Percentiles rank a stretch among this genome's conserved stretches.
phyloP scores from a whole-genome alignment of 1,140 invertebrate genomes.

The Spodoptera litura region DNA sequence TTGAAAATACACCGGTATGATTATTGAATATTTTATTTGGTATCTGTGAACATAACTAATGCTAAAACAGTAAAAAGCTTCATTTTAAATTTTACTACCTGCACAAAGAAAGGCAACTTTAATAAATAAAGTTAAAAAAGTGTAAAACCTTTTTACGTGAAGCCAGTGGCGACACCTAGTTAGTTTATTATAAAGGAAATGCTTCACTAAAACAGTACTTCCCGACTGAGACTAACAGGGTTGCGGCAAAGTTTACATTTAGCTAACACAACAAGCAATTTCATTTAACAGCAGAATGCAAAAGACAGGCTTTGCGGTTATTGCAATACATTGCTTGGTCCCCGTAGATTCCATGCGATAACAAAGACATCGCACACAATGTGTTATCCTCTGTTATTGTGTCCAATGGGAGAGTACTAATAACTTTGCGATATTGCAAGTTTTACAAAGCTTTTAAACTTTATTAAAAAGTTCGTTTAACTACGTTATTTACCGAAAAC shows the following conservation, averaged over 20 bases:
- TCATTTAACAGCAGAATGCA: conserved; percentile 49
- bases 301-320: conserved; percentile 48
- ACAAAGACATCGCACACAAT: conserved; percentile 45
- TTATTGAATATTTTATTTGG: conserved; percentile 14
- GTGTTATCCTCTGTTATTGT: conserved; percentile 41
- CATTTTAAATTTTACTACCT: conserved; percentile 1
- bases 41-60: background rate
- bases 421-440: conserved; percentile 22
- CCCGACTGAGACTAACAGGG: conserved; percentile 25
- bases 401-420: conserved; percentile 32
- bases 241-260: conserved; percentile 44
- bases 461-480: conserved; percentile 2
- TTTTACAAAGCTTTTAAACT: background rate
- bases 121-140: conserved; percentile 33
- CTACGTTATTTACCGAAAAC: background rate
- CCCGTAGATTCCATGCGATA: conserved; percentile 41
- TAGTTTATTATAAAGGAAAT: conserved; percentile 42
- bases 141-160: conserved; percentile 23
- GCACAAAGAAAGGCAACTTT: conserved; percentile 4
- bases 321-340: conserved; percentile 44
- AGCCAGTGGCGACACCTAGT: conserved; percentile 34
- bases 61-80: background rate
- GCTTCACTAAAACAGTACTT: conserved; percentile 38
- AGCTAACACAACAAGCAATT: conserved; percentile 46
- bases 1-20: background rate